A percentile compares a stretch with the other conserved stretches of the same genome.
These are phyloP conservation scores for Zygothrica quintamaculata DNA, from an alignment of 2,888 invertebrate genomes.

Conservation along the genomic window DNA sequence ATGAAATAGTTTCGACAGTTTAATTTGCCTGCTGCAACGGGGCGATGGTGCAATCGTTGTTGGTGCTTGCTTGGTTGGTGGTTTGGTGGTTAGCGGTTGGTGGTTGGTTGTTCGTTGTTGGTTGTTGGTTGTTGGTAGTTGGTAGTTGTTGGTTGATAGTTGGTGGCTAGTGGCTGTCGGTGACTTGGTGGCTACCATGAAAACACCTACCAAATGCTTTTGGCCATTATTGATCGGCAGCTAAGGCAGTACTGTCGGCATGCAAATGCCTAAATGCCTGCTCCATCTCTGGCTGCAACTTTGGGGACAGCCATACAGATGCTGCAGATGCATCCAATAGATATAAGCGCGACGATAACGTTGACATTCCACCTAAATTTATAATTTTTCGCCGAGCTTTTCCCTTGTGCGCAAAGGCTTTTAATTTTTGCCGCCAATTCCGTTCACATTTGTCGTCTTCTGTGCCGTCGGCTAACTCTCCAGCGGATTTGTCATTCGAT, in stretches of 20 bases:
- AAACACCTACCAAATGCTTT: slow-evolving; percentile 72
- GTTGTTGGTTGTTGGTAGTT: slow-evolving; percentile 22
- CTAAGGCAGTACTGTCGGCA: slow-evolving; percentile 49
- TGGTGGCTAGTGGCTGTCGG: slow-evolving; percentile 39
- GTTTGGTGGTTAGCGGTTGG: slow-evolving; percentile 25
- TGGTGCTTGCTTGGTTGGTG: slow-evolving; percentile 16
- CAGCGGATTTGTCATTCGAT: slow-evolving; percentile 66
- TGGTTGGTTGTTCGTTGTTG: slow-evolving; percentile 17
- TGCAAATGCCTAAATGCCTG: slow-evolving; percentile 68
- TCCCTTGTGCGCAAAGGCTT: slow-evolving; percentile 72
- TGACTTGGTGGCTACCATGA: slow-evolving; percentile 69
- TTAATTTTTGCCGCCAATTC: slow-evolving; percentile 80
- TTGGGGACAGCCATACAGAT: slow-evolving; percentile 30
- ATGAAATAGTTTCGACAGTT: slow-evolving; percentile 84
- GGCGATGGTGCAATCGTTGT: slow-evolving; percentile 55
- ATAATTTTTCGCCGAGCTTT: slow-evolving; percentile 73
- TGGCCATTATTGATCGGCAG: slow-evolving; percentile 70
- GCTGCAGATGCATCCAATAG: slow-evolving; percentile 68
- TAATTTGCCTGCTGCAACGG: slow-evolving; percentile 78
- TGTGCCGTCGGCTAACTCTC: slow-evolving; percentile 35
- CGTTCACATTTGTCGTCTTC: slow-evolving; percentile 54
- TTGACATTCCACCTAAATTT: slow-evolving; percentile 81
- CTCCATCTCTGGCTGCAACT: slow-evolving; percentile 20
- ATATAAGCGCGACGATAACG: slow-evolving; percentile 76
- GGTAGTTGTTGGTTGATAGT: slow-evolving; percentile 26